Evolutionary conservation across 1,140 invertebrate genomes (phyloP).

Genomic region (Papilio aristodemus): DNA sequence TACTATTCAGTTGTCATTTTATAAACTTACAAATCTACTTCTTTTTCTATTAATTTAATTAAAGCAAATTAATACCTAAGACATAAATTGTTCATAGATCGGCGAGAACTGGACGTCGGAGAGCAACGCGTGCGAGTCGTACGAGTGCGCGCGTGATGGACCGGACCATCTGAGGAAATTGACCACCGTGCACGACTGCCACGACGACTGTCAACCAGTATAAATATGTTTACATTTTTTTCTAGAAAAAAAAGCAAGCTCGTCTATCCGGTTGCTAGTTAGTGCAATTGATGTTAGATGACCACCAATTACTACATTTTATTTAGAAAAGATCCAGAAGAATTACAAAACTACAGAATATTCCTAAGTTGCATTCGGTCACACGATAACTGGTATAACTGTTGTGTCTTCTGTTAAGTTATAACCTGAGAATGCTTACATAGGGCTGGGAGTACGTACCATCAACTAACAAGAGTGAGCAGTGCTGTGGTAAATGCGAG

Average conservation of each 20-base stretch:
- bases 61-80: not conserved
- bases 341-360: too few species aligned
- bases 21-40: too few species aligned
- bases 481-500: slow-evolving; percentile 85
- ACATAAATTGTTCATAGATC: slow-evolving; percentile 50
- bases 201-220: slow-evolving; percentile 60
- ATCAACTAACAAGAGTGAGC: slow-evolving; percentile 54
- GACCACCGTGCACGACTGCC: slow-evolving; percentile 70
- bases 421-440: too few species aligned
- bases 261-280: not conserved
- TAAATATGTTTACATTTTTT: too few species aligned
- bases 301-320: too few species aligned
- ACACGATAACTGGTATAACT: too few species aligned
- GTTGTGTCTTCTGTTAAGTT: too few species aligned
- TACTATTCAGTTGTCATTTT: too few species aligned
- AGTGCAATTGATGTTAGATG: too few species aligned
- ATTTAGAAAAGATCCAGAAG: too few species aligned
- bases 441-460: slow-evolving; percentile 74
- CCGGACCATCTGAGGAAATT: slow-evolving; percentile 71
- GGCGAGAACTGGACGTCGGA: slow-evolving; percentile 82
- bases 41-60: too few species aligned
- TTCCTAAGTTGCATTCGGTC: too few species aligned
- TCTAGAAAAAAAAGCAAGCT: not conserved
- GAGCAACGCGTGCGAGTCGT: slow-evolving; percentile 79
- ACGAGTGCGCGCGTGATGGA: slow-evolving; percentile 75